These are phyloP conservation scores for Coptodon bakossiorum DNA, from an alignment of 2,113 vertebrate genomes.

Conservation along the genomic window DNA sequence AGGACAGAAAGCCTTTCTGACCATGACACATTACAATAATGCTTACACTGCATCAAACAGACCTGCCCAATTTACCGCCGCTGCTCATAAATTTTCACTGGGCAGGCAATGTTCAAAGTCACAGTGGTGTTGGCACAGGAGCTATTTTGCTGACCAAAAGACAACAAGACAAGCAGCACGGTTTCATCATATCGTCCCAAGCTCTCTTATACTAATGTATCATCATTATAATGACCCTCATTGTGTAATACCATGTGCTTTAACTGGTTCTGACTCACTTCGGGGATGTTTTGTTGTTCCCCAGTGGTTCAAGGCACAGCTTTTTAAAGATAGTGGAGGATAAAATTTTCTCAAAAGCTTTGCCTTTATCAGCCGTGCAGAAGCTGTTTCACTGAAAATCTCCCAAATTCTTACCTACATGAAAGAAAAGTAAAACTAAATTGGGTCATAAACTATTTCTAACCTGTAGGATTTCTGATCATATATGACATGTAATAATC, in stretches of 20 bases:
- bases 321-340: constrained; percentile 21
- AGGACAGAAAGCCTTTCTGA: constrained; percentile 32
- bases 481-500: not conserved
- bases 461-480: not conserved
- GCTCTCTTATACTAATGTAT: not conserved
- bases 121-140: not conserved
- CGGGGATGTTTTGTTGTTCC: constrained; percentile 26
- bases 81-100: constrained; percentile 41
- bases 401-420: not conserved
- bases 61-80: constrained; percentile 24
- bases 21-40: constrained; percentile 52
- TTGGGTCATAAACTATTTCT: not conserved
- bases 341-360: not conserved
- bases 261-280: constrained; percentile 35
- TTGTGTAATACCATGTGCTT: not conserved
- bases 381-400: constrained; percentile 1
- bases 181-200: not conserved
- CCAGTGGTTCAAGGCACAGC: constrained; percentile 14
- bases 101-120: constrained; percentile 32
- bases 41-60: constrained; percentile 56
- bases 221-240: not conserved
- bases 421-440: not conserved
- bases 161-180: not conserved
- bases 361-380: not conserved
- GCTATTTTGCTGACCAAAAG: not conserved